A percentile compares a stretch with the other conserved stretches of the same genome.
These are phyloP conservation scores for Acanthurus leucopareius DNA, from an alignment of 2,797 vertebrate genomes.

Conservation along the genomic window DNA sequence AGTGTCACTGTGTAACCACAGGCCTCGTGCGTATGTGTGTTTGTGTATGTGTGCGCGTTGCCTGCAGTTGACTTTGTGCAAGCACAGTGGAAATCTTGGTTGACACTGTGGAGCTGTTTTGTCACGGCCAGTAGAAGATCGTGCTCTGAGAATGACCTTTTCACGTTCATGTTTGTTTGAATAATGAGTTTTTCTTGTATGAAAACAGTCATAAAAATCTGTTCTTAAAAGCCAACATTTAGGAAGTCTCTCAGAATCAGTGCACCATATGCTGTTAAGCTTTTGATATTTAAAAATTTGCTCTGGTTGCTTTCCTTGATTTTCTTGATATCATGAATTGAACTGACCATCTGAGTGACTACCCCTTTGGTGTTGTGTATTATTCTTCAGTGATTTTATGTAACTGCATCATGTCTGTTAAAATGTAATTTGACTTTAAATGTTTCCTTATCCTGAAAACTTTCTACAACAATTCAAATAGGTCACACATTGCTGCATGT, in stretches of 20 bases:
- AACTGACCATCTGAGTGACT: too few relatives aligned
- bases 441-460: too few relatives aligned
- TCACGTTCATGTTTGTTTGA: conserved; percentile 55
- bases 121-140: conserved; percentile 48
- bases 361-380: too few relatives aligned
- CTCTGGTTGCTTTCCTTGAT: too few relatives aligned
- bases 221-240: conserved; percentile 42
- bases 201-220: conserved; percentile 40
- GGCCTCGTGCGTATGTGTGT: neutral
- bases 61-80: conserved; percentile 69
- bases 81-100: conserved; percentile 55
- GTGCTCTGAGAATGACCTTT: conserved; percentile 56
- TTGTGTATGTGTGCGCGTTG: conserved; percentile 2
- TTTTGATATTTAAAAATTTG: neutral
- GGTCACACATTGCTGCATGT: neutral
- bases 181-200: conserved; percentile 52
- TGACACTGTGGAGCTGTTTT: conserved; percentile 54
- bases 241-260: conserved; percentile 46
- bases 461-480: too few relatives aligned
- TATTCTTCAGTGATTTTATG: too few relatives aligned
- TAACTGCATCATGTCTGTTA: too few relatives aligned
- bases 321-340: too few relatives aligned
- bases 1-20: conserved; percentile 21
- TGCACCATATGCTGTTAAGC: conserved; percentile 26
- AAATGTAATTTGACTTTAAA: too few relatives aligned